phyloP scores from a whole-genome alignment of 2,113 vertebrate genomes.

The Manacus vitellinus region DNA sequence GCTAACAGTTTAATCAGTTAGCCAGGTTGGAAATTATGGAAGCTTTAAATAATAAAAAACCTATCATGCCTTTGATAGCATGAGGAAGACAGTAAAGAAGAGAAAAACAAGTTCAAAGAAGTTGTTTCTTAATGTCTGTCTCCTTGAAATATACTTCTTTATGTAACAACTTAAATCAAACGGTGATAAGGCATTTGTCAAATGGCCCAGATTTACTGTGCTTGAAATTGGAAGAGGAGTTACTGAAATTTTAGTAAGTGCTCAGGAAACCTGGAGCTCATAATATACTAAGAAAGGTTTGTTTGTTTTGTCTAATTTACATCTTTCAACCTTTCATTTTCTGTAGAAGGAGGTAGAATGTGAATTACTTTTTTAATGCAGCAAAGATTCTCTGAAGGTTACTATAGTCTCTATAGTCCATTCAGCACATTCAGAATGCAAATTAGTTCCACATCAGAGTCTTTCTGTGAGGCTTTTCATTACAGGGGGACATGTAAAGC shows the following conservation, averaged over 20 bases:
- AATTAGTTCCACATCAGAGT: slow-evolving; percentile 30
- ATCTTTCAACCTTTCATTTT: slow-evolving; percentile 38
- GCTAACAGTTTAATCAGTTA: not conserved
- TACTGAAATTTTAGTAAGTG: not conserved
- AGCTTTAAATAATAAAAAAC: not conserved
- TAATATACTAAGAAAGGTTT: not conserved
- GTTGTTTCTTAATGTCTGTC: not conserved
- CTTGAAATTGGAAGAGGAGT: not conserved
- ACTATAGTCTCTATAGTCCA: slow-evolving; percentile 6
- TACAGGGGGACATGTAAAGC: slow-evolving; percentile 3
- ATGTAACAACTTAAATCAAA: not conserved
- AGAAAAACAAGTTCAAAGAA: not conserved
- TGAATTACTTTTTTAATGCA: not conserved
- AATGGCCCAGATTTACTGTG: not conserved
- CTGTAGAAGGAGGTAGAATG: not conserved
- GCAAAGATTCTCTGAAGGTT: slow-evolving; percentile 45
- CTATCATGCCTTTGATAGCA: not conserved
- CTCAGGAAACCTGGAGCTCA: not conserved
- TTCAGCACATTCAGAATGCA: slow-evolving; percentile 32
- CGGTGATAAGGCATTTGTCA: not conserved
- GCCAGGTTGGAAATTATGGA: not conserved
- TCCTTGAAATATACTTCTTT: not conserved
- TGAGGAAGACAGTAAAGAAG: not conserved
- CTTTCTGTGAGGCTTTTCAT: slow-evolving; percentile 21
- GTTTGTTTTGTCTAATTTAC: slow-evolving; percentile 37